These are phyloP conservation scores for Anseranas semipalmata DNA, from an alignment of 2,113 vertebrate genomes.

Conservation along the genomic window DNA sequence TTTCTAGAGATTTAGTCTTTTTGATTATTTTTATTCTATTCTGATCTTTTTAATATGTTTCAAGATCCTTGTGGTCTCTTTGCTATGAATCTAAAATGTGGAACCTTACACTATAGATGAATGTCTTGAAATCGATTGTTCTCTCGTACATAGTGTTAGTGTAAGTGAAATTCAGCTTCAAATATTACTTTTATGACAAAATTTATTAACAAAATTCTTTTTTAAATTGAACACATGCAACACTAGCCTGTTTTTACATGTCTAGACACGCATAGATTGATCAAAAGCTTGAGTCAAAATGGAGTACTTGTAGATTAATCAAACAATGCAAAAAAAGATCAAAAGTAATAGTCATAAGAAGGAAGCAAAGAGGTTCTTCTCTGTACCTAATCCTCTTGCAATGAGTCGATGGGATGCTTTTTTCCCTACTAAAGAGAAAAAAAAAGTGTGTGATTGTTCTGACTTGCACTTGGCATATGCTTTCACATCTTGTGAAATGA, in stretches of 20 bases:
- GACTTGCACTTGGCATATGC: not conserved
- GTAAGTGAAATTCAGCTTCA: not conserved
- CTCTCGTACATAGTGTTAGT: not conserved
- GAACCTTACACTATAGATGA: not conserved
- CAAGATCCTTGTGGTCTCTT: not conserved
- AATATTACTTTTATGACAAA: not conserved
- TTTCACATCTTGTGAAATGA: not conserved
- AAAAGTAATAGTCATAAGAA: not conserved
- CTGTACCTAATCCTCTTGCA: not conserved
- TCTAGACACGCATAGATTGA: not conserved
- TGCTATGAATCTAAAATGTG: not conserved
- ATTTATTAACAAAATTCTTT: not conserved
- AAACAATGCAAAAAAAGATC: not conserved
- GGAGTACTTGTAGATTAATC: not conserved
- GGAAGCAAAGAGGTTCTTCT: not conserved
- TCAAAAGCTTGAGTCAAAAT: not conserved
- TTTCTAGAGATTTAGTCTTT: conserved; percentile 11
- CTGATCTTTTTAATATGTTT: not conserved
- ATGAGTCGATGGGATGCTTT: not conserved
- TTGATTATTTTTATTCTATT: not conserved
- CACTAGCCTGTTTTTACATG: not conserved
- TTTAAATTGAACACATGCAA: not conserved
- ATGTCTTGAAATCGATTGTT: not conserved
- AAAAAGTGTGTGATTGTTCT: not conserved
- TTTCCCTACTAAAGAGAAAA: accelerated